These are phyloP conservation scores for Heliconius ismenius DNA, from an alignment of 2,888 invertebrate genomes.

Conservation along the genomic window DNA sequence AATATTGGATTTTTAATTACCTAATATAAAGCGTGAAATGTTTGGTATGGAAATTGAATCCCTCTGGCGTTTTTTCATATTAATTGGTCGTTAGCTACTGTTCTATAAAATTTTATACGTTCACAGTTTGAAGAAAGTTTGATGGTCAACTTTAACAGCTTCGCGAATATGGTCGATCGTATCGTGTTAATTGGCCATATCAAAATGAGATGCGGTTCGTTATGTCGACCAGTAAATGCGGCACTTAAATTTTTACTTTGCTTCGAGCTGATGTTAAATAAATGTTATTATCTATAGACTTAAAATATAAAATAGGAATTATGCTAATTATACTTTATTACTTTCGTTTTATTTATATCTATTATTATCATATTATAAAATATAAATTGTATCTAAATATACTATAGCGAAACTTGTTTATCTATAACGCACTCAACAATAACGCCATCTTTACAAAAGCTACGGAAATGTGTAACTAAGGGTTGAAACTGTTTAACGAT, in stretches of 20 bases:
- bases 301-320: slow-evolving; percentile 2
- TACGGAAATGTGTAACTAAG: slow-evolving; percentile 38
- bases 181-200: slow-evolving; percentile 38
- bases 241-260: slow-evolving; percentile 29
- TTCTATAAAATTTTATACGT: slow-evolving; percentile 45
- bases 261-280: slow-evolving; percentile 12
- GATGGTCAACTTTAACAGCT: slow-evolving; percentile 36
- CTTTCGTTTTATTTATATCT: neutral
- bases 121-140: slow-evolving; percentile 32
- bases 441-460: slow-evolving; percentile 58
- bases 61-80: slow-evolving; percentile 35
- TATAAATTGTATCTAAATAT: neutral
- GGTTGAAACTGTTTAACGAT: slow-evolving; percentile 51
- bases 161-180: slow-evolving; percentile 33
- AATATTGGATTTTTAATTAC: slow-evolving; percentile 26
- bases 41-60: slow-evolving; percentile 41
- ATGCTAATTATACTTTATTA: neutral
- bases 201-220: slow-evolving; percentile 34
- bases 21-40: slow-evolving; percentile 36
- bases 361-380: neutral
- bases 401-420: neutral
- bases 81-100: slow-evolving; percentile 58
- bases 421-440: neutral
- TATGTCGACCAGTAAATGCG: slow-evolving; percentile 24
- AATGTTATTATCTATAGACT: slow-evolving; percentile 13